Base-by-base conservation (phyloP, 2,113 vertebrate species). In the Callorhinus ursinus region DNA sequence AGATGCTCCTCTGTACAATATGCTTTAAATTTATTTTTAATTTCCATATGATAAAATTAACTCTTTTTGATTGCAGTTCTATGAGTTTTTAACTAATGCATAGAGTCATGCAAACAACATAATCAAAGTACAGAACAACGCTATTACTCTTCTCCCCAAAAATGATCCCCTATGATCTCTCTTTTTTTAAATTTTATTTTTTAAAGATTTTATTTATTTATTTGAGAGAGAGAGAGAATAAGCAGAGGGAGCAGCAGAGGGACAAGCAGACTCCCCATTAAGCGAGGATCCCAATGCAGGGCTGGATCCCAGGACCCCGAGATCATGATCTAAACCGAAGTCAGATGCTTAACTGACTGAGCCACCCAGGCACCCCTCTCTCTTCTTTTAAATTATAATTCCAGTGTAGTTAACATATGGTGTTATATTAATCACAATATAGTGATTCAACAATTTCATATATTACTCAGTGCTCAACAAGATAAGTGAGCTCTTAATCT, bases 31-130 rank as follows among this genome's bases (percentile, higher is more conserved):
- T 87, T 81, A 57, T 53, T 51, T 89, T 93, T 94, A 63, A 67
- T 13, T 80, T 93, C 63, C 10, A 59, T 24, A 5, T 31, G 33
- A 1, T 72, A 57, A 93, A 93, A 69, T 87, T 79, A 8, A 72
- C 5, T 77, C 19, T 26, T 88, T 91, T 46, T 77, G 31, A 71
- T 53, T 71, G 65, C 5, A 63, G 14, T 69, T 80, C 49, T 74
- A 11, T 65, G 39, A 88, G 24, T 95, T 88, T 90, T 90, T 76
- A 63, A 76, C 39, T 84, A 94, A 94, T 79, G n/a, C 11, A 33
- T 72, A 59, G 10, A 77, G 2, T 85, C 4, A 16, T 22, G 19
- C 59, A 90, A 86, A 91, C 11, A 39, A 46, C 36, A 77, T 11
- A 13, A 72, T 77, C 24, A 63, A 88, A 95, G 39, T n/a, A 69